Base-by-base conservation (phyloP, 2,113 vertebrate genomes). In the Eonycteris spelaea region DNA sequence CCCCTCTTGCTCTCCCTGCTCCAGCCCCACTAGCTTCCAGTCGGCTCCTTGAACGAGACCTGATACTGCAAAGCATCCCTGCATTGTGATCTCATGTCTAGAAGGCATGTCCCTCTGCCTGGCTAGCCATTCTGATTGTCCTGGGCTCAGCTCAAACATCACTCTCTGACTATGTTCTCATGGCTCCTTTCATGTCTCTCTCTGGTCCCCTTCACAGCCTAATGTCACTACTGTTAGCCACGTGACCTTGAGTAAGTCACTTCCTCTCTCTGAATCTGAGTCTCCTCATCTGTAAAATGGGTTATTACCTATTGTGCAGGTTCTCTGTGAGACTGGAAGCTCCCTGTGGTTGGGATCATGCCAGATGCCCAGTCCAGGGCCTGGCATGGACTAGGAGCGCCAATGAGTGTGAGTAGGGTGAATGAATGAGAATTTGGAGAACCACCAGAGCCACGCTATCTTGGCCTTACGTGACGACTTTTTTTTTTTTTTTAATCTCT, bases 401-500 rank as follows among this genome's bases (percentile, higher is more conserved):
- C 59, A 7, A 0, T 48, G 19, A 63, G n/a, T 4, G 8, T 73
- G 30, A 79, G 5, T 7, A 7, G 24, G 63, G 48, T 28, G 71
- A 45, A 61, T 28, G 19, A 43, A 55, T 3, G 55, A 75, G 26
- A 26, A 74, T 5, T 2, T 9, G 0, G 48, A 67, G 63, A 82
- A 24, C 40, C 28, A 12, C 18, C 26, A 24, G 14, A 14, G 70
- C n/a, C 28, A 18, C 22, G 57, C 14, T 6, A 4, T n/a, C 61
- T 61, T 57, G 11, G 43, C 43, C 16, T 26, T 51, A 14, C 3
- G 0, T 40, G 7, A 38, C 0, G 0, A 21, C 71, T 57, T 14
- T 68, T 19, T 30, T 53, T 59, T 24, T 14, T 30, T 53, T 59
- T 59, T 24, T 14, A 15, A 35, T 16, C 0, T 5, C 55, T 79